A percentile compares a stretch with the other conserved stretches of the same genome.
Evolutionary conservation across 2,797 vertebrate species (phyloP).

Genomic region (Eulemur rubriventer): DNA sequence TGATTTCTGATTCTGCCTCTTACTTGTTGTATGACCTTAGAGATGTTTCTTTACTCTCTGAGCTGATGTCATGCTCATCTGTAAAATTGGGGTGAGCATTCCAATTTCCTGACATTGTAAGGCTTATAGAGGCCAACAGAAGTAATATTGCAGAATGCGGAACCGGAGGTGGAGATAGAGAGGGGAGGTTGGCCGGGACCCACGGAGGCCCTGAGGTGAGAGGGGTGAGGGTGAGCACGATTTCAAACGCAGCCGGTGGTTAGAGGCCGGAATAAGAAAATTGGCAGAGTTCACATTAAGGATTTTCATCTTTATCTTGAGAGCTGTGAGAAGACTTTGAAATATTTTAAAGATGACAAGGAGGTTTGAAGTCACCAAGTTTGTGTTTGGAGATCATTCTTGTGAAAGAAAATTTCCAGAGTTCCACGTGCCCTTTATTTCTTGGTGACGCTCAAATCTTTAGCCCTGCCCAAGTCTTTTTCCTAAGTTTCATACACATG

Average conservation of each 20-base stretch:
- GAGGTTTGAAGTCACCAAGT: not conserved
- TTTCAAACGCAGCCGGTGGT: not conserved
- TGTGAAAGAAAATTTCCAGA: not conserved
- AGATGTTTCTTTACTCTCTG: not conserved
- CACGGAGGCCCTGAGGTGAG: not conserved
- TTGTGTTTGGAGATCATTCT: not conserved
- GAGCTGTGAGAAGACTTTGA: not conserved
- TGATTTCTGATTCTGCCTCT: not conserved
- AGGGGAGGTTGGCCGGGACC: not conserved
- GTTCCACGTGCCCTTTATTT: not conserved
- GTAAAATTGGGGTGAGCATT: not conserved
- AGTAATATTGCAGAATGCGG: not conserved
- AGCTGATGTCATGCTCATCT: not conserved
- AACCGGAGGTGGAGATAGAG: not conserved
- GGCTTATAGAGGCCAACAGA: not conserved
- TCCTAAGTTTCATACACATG: not conserved
- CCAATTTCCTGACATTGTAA: not conserved
- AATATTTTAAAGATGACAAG: not conserved
- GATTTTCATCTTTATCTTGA: not conserved
- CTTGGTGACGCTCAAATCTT: not conserved
- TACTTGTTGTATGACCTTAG: not conserved
- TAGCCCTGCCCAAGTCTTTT: not conserved
- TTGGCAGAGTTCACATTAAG: not conserved
- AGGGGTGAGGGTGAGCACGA: no score
- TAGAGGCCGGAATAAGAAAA: not conserved